Evolutionary conservation across 1,140 invertebrate species (phyloP).

Genomic region (Sycophaga agraensis): DNA sequence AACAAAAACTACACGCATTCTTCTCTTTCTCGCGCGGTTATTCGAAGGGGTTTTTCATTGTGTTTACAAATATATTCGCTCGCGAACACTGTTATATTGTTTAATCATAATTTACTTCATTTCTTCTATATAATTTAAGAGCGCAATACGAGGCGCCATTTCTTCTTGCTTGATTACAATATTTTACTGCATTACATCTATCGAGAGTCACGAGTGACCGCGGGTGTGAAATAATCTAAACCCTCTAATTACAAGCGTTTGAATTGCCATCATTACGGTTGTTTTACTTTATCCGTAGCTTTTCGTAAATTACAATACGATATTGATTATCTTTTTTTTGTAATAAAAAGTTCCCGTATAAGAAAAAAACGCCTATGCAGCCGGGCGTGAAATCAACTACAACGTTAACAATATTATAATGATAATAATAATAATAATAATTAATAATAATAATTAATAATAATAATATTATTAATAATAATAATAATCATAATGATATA

Average conservation of each 20-base stretch:
- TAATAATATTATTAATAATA: slow-evolving; percentile 22
- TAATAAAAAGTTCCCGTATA: slow-evolving; percentile 20
- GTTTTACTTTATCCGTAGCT: background rate
- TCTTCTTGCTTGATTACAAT: slow-evolving; percentile 15
- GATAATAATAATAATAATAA: slow-evolving; percentile 29
- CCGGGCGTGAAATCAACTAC: slow-evolving; percentile 25
- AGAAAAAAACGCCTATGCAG: slow-evolving; percentile 19
- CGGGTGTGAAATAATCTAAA: slow-evolving; percentile 2
- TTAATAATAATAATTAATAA: slow-evolving; percentile 21
- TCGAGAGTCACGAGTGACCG: slow-evolving; percentile 5
- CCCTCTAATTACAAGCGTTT: slow-evolving; percentile 3
- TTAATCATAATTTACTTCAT: slow-evolving; percentile 13
- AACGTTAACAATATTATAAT: slow-evolving; percentile 29
- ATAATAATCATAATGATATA: slow-evolving; percentile 30
- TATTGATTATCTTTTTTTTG: slow-evolving; percentile 15
- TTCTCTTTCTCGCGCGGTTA: slow-evolving; percentile 23
- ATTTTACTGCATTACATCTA: background rate
- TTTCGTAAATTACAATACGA: slow-evolving; percentile 12
- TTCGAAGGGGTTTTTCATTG: background rate
- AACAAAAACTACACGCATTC: slow-evolving; percentile 32
- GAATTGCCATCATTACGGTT: background rate
- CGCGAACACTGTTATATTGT: slow-evolving; percentile 24
- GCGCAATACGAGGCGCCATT: slow-evolving; percentile 1
- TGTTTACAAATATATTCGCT: slow-evolving; percentile 21
- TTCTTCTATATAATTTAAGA: too few species aligned